Base-by-base conservation (phyloP, 2,113 vertebrate species). In the Microcebus griseorufus region DNA sequence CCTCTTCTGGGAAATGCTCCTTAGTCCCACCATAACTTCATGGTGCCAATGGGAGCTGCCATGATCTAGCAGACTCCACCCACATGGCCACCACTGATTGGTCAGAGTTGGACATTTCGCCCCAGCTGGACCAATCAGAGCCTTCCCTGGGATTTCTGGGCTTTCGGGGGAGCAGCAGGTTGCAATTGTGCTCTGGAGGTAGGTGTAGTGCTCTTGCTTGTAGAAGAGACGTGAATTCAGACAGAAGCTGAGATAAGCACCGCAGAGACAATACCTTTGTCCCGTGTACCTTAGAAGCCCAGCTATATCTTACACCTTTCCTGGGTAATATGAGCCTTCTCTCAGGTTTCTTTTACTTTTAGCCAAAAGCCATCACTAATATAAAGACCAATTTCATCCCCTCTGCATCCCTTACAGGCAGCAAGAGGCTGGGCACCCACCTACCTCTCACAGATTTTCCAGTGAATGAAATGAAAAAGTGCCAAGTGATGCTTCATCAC, bases 401-500 rank as follows among this genome's bases (percentile, higher is more conserved):
- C 29, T n/a, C 34, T 9, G 34, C 6, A 3, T 25, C 13, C 7
- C 34, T 11, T 5, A 4, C 9, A 2, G 2, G 27, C 27, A 64
- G 8, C 64, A 32, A 39, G 65, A n/a, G 6, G 29, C 11, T 2
- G 13, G 72, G 12, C 23, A 65, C 5, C 12, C 6, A 0, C 16
- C 16, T 9, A 1, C 48, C 4, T 3, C 8, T 22, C 72, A 29
- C 9, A 2, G 88, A n/a, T 60, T 18, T 23, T 1, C 5, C 0
- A 48, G 32, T 9, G 67, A 93, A 58, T 12, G 29, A 60, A 64
- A 29, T 0, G 3, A 32, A 16, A 13, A 39, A 0, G 17, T 0
- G 12, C 60, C 7, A 4, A 2, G 51, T 2, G 45, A 3, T 0
- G 1, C 23, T 18, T 29, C 0, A 1, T 37, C 64, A 42, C 0